Evolutionary conservation across 2,797 vertebrate species (phyloP).

Genomic region (Falco naumanni): DNA sequence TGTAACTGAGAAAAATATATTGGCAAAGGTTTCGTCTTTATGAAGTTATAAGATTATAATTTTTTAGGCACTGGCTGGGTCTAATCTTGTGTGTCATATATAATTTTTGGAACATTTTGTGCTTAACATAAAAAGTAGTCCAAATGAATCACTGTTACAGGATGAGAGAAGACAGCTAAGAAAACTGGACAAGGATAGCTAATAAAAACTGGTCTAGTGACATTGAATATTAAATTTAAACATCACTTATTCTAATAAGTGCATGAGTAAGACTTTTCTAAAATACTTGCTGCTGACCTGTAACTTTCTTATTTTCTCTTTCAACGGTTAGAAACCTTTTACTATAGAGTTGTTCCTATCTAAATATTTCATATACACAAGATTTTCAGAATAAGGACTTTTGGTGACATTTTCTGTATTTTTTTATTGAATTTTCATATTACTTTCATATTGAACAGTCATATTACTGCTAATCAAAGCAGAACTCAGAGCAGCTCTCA

Average conservation of each 20-base stretch:
- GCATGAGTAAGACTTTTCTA: not conserved
- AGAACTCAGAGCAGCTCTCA: not conserved
- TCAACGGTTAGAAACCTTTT: not conserved
- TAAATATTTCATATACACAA: not conserved
- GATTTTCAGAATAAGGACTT: not conserved
- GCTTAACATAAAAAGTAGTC: not conserved
- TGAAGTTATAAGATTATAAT: slow-evolving; percentile 9
- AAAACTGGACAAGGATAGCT: slow-evolving; percentile 1
- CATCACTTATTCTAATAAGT: not conserved
- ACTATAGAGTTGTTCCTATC: not conserved
- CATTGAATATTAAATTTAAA: slow-evolving; percentile 6
- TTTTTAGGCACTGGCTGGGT: slow-evolving; percentile 11
- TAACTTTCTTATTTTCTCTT: not conserved
- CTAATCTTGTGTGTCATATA: not conserved
- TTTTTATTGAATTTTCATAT: slow-evolving; percentile 10
- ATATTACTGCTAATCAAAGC: not conserved
- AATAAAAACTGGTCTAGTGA: slow-evolving; percentile 4
- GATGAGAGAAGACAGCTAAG: not conserved
- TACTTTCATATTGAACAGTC: not conserved
- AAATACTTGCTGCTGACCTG: not conserved
- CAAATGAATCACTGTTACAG: slow-evolving; percentile 2
- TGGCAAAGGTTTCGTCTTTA: slow-evolving; percentile 43
- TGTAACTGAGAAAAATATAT: not conserved
- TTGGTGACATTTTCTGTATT: not conserved
- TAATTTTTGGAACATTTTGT: not conserved